These are phyloP conservation scores for Gallinago jamesoni DNA, from an alignment of 2,113 vertebrate genomes.

Conservation along the genomic window DNA sequence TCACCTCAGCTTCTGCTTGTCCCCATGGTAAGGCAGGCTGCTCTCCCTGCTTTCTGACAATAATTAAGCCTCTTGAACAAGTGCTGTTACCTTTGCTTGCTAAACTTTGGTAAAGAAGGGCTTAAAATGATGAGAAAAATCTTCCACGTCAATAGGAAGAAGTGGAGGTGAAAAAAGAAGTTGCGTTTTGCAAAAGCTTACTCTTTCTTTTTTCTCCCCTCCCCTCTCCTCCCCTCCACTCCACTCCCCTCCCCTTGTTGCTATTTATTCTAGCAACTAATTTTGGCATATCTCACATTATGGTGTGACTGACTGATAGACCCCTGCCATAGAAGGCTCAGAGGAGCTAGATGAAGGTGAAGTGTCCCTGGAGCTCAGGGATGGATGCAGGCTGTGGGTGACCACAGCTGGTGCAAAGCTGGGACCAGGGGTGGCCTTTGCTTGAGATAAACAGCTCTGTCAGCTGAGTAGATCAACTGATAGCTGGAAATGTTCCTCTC, in stretches of 20 bases:
- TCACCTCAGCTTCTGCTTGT: neutral
- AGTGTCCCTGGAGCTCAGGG: neutral
- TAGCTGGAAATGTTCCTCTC: neutral
- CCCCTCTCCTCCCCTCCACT: neutral
- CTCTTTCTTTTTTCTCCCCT: neutral
- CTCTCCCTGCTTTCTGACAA: neutral
- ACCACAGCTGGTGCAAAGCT: neutral
- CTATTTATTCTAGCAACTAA: neutral
- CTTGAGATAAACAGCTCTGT: neutral
- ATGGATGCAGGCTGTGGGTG: neutral
- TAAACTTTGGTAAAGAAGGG: neutral
- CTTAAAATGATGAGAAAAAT: neutral
- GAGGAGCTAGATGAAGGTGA: neutral
- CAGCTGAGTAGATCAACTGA: neutral
- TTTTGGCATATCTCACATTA: neutral
- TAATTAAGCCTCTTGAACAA: neutral
- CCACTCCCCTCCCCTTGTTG: neutral
- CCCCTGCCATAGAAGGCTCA: neutral
- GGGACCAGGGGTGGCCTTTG: neutral
- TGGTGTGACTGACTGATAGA: neutral
- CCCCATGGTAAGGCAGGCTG: neutral
- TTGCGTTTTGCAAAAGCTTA: neutral
- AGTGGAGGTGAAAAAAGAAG: neutral
- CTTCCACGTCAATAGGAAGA: neutral
- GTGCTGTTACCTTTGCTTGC: neutral